Percentiles rank a stretch among this genome's conserved stretches.
Conservation (phyloP, 37 sponge, comb jelly and placozoan genomes). For the Chondrilla cf. caribensis region DNA sequence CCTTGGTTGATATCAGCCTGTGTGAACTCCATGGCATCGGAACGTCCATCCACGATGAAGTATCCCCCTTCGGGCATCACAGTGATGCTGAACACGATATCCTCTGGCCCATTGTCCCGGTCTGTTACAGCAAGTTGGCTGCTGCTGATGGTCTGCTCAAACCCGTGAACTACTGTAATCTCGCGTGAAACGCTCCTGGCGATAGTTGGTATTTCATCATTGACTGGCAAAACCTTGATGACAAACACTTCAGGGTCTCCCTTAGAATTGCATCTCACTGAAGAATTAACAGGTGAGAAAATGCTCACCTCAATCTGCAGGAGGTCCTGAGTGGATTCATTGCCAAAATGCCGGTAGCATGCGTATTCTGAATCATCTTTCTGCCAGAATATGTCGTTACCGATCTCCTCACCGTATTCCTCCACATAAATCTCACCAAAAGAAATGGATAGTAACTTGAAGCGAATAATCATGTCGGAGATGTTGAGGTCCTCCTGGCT, state of each 20-base stretch:
- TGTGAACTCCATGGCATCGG: constrained; percentile 26
- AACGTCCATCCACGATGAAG: background rate
- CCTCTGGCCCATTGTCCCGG: constrained; percentile 37
- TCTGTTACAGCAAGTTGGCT: constrained; percentile 32
- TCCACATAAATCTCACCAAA: background rate
- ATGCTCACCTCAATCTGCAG: constrained; percentile 14
- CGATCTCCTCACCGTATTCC: background rate
- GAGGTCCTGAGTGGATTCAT: constrained; percentile 14
- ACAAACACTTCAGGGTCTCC: background rate
- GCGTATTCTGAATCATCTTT: background rate
- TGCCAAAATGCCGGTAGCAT: constrained; percentile 48
- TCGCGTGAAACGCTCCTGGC: background rate
- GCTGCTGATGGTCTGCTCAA: background rate
- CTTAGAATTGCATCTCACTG: background rate
- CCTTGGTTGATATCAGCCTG: constrained; percentile 43
- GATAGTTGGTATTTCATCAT: constrained; percentile 41
- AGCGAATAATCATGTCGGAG: constrained; percentile 2
- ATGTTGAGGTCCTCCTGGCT: background rate
- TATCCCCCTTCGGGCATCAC: background rate
- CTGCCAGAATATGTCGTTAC: background rate
- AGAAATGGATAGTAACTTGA: background rate
- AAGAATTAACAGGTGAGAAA: background rate
- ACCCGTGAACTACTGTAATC: constrained; percentile 17
- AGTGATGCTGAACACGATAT: constrained; percentile 12
- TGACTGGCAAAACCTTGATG: constrained; percentile 17